Percentiles rank a stretch among this genome's conserved stretches.
Evolutionary conservation across 1,140 invertebrate species (phyloP).

Genomic region (Drosophila guanche): DNA sequence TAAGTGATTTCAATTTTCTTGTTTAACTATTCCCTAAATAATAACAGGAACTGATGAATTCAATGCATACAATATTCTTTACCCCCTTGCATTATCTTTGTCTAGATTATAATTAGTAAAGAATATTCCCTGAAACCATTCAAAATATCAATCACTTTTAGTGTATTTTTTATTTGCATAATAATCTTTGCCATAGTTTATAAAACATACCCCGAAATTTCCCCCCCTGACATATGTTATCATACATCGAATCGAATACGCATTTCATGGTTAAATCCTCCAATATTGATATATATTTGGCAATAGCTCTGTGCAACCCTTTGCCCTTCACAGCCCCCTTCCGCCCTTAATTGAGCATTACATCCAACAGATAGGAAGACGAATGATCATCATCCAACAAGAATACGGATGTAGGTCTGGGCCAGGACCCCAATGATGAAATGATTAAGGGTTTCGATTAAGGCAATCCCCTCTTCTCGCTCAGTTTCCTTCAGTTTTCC

Average conservation of each 20-base stretch:
- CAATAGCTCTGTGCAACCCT: slow-evolving; percentile 25
- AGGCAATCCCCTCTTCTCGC: neutral
- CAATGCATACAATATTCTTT: no score
- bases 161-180: no score
- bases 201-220: no score
- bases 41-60: no score
- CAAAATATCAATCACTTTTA: no score
- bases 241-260: slow-evolving; percentile 6
- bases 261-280: slow-evolving; percentile 33
- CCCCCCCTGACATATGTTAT: slow-evolving; percentile 2
- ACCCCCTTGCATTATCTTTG: no score
- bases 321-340: neutral
- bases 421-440: slow-evolving; percentile 44
- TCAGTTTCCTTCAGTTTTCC: slow-evolving; percentile 11
- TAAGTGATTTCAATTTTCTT: no score
- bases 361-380: slow-evolving; percentile 23
- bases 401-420: slow-evolving; percentile 1
- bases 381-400: slow-evolving; percentile 13
- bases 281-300: neutral
- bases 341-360: slow-evolving; percentile 45
- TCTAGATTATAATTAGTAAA: no score
- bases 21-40: no score
- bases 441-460: slow-evolving; percentile 46
- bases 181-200: no score
- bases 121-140: no score